Evolutionary conservation across 2,797 vertebrate species (phyloP), one percentile per base, ranked within the genome.

Genomic region (Pitangus sulphuratus): DNA sequence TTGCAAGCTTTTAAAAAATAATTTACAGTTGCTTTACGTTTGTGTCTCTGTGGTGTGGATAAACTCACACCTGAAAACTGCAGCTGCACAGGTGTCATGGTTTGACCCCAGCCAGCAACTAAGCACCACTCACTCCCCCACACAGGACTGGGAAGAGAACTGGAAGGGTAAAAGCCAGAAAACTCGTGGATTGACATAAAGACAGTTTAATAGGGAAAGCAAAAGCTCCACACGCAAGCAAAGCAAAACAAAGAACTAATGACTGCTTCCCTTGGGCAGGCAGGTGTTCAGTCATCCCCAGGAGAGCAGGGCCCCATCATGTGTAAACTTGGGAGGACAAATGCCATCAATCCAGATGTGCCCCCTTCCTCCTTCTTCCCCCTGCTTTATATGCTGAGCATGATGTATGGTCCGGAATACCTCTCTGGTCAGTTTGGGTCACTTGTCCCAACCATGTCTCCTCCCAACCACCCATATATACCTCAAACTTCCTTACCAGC

Each of bases 111-210:
- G 24, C 24, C 37, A 83, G 50, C 19, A 56, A 15, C 31, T 24
- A 50, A 50, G 22, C n/a, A n/a, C 31, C 48, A 2, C 31, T 77
- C 18, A 3, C 37, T 69, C 42, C 48, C 19, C n/a, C 48, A 25
- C 10, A 8, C 44, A 25, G 16, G 6, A 8, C 0, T 50, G n/a
- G 9, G 9, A 28, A 44, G 37, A 77, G 37, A 44, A 33, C 25
- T 62, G n/a, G 44, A 57, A 57, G 37, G 9, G 24, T 50, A 25
- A 50, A 62, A 56, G 15, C 48, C 15, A n/a, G 48, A 69, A 76
- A 50, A 62, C 12, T 50, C 4, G 2, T 7, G 22, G 9, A 19
- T 28, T 83, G n/a, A 50, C 28, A 39, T 53, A 15, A 83, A 61
- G 30, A 47, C 9, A 9, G 6, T 12, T 44, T 56, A 44, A 56